Base-by-base conservation (phyloP, 2,797 vertebrate genomes). In the Australoheros facetus region DNA sequence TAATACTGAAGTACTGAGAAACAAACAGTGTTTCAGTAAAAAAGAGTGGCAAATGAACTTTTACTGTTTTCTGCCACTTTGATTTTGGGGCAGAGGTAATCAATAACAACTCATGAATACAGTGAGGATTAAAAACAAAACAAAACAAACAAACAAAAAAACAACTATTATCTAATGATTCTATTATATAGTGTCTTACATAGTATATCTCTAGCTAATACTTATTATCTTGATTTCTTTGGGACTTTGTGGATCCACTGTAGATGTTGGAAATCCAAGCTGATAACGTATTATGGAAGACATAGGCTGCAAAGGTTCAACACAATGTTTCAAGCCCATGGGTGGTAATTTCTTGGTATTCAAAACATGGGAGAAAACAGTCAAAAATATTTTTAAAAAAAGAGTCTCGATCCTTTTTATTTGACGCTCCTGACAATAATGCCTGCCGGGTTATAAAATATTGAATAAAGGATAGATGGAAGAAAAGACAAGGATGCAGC, bases 251-350 rank as follows among this genome's bases (percentile, higher is more conserved):
- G 37, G 21, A 37, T 42, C 37, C 37, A 64, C 37, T 7, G 0
- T 42, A 26, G 59, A 62, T 45, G 14, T 45, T 45, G 60, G 26
- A 23, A 45, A 45, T 64, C 5, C 39, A 64, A 64, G 9, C 21
- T 64, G 60, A 64, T 39, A 64, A 1, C 21, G 16, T 10, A 48
- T 66, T 28, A 45, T 5, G 26, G 16, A 66, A 45, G 60, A 34
- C 32, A 32, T 7, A 32, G 32, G 59, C 59, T 62, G 59, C 59
- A 42, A 45, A 64, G 37, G 37, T 26, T 45, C 37, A 64, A 37
- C 62, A 28, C 13, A 19, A 9, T 1, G 8, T 78, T 85, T 82
- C 51, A 17, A 57, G 45, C 39, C 53, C 66, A 73, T 53, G 82
- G 39, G 71, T 73, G 77, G 34, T 57, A 23, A 82, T 80, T 56